Conservation (phyloP, 2,113 vertebrate species). For the Mionectes macconnelli region DNA sequence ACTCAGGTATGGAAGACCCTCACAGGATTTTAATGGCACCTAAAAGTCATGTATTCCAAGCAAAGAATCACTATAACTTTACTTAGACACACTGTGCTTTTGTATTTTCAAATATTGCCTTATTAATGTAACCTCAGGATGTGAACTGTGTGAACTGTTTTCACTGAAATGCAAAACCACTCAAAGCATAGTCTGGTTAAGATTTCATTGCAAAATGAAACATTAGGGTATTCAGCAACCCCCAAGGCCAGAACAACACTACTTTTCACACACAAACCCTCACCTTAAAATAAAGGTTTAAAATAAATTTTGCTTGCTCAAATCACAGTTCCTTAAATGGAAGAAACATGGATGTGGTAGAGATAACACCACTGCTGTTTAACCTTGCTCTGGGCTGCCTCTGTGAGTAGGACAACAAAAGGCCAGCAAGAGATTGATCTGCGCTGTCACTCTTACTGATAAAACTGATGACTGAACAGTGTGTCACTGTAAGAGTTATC, state of each 20-base stretch:
- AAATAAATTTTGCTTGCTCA: neutral
- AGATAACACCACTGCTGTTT: neutral
- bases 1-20: neutral
- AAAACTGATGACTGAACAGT: neutral
- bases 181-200: neutral
- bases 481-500: neutral
- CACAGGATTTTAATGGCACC: neutral
- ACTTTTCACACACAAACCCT: neutral
- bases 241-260: neutral
- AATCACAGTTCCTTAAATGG: neutral
- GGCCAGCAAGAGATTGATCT: neutral
- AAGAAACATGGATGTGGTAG: neutral
- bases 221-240: neutral
- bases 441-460: neutral
- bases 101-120: neutral
- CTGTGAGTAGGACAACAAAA: neutral
- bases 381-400: neutral
- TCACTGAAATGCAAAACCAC: neutral
- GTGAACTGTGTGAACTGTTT: neutral
- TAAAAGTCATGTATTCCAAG: neutral
- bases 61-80: neutral
- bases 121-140: neutral
- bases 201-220: neutral
- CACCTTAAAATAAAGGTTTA: neutral
- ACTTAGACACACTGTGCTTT: neutral